Conservation (phyloP, 1,140 invertebrate species). For the Schlechtendalia chinensis region DNA sequence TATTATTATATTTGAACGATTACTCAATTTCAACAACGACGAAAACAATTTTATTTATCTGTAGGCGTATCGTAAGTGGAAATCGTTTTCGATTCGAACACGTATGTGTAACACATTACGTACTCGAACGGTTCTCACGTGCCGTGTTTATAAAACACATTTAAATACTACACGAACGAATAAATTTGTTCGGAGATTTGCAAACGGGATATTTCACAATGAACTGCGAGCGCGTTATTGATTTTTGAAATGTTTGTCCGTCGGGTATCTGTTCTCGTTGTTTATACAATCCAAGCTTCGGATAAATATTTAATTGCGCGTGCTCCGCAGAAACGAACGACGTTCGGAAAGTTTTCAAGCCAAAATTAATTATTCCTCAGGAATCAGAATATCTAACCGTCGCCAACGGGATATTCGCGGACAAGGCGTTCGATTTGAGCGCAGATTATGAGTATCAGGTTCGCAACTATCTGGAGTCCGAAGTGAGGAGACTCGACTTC, state of each 20-base stretch:
- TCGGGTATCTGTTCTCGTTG: background rate
- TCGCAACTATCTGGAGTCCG: constrained; percentile 15
- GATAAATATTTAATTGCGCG: background rate
- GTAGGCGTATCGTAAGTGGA: too few relatives aligned
- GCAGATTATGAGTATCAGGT: background rate
- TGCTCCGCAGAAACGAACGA: background rate
- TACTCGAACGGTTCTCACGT: too few relatives aligned
- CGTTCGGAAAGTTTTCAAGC: background rate
- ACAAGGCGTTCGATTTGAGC: constrained; percentile 13
- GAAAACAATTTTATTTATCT: too few relatives aligned
- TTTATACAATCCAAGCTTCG: background rate
- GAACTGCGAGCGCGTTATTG: too few relatives aligned
- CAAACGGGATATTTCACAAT: too few relatives aligned
- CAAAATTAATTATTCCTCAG: constrained; percentile 22
- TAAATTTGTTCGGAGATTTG: too few relatives aligned
- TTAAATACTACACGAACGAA: too few relatives aligned
- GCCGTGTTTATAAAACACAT: too few relatives aligned
- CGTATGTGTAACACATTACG: too few relatives aligned
- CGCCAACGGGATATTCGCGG: constrained; percentile 22
- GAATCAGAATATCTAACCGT: background rate
- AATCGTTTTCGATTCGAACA: too few relatives aligned
- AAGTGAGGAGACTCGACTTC: constrained; percentile 24
- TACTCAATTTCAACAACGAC: too few relatives aligned
- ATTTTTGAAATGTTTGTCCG: background rate
- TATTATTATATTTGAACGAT: too few relatives aligned